Conservation (phyloP, 1,140 invertebrate species). For the Drosophila orosa region DNA sequence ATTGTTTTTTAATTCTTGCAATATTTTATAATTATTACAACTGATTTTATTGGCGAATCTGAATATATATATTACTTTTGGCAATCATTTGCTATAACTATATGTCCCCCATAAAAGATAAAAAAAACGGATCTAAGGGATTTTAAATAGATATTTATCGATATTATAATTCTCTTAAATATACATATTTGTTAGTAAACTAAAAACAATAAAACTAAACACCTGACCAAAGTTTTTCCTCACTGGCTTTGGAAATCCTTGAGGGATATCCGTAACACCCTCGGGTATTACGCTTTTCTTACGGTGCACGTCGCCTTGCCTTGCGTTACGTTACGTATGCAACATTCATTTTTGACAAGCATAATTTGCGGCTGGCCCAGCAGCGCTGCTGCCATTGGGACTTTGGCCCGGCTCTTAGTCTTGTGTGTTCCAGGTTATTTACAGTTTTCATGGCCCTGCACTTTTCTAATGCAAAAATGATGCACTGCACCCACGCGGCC, state of each 20-base stretch:
- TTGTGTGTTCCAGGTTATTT: conserved; percentile 64
- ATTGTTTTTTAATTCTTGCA: too few species aligned
- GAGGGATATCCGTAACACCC: background rate
- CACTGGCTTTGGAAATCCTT: background rate
- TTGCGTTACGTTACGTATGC: conserved; percentile 70
- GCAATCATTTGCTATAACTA: too few species aligned
- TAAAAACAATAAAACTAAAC: background rate
- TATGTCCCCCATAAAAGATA: too few species aligned
- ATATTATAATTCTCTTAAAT: background rate
- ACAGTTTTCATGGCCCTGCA: conserved; percentile 71
- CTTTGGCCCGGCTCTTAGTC: conserved; percentile 32
- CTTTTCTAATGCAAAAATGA: conserved; percentile 82
- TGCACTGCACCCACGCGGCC: conserved; percentile 70
- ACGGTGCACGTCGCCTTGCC: conserved; percentile 46
- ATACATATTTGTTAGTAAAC: background rate
- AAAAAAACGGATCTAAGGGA: too few species aligned
- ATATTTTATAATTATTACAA: too few species aligned
- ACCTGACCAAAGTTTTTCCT: background rate
- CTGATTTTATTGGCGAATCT: too few species aligned
- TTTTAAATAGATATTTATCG: too few species aligned
- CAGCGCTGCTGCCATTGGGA: conserved; percentile 41
- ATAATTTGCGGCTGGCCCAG: conserved; percentile 73
- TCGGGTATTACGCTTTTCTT: conserved; percentile 14
- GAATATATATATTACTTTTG: too few species aligned
- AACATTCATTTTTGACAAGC: conserved; percentile 82